Evolutionary conservation across 1,140 invertebrate genomes (phyloP).

Genomic region (Anoplolepis gracilipes): DNA sequence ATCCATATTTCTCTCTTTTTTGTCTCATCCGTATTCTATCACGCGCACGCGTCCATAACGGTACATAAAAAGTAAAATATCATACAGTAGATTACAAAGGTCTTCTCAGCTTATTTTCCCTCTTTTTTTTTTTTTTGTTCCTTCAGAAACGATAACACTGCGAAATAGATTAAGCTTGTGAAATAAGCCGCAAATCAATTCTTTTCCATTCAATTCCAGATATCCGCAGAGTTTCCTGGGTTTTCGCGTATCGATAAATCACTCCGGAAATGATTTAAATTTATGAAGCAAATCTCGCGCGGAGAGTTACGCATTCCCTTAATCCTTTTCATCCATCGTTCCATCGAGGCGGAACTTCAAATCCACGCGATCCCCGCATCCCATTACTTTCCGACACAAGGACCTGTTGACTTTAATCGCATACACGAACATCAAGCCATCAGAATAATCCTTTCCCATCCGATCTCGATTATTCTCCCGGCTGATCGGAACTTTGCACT

Average conservation of each 20-base stretch:
- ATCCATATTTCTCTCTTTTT: background rate
- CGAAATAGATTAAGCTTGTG: background rate
- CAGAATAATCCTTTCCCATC: conserved; percentile 47
- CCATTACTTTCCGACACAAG: conserved; percentile 59
- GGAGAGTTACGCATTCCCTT: background rate
- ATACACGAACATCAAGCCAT: conserved; percentile 41
- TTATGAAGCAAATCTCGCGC: conserved; percentile 14
- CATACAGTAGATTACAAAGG: conserved; percentile 17
- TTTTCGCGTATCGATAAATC: background rate
- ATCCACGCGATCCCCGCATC: conserved; percentile 15
- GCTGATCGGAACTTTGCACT: conserved; percentile 18
- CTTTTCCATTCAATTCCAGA: background rate
- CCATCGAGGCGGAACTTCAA: background rate
- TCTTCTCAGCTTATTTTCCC: conserved; percentile 1
- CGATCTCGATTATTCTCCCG: background rate
- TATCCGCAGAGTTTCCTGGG: background rate
- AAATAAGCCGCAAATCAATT: conserved; percentile 27
- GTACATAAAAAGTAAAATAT: background rate
- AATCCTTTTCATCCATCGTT: conserved; percentile 8
- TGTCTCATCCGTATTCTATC: background rate
- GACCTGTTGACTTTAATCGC: conserved; percentile 73
- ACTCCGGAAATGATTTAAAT: conserved; percentile 37
- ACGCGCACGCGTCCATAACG: background rate
- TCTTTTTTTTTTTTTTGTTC: conserved; percentile 6
- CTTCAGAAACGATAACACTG: background rate